Percentiles rank a stretch among this genome's conserved stretches.
phyloP scores from a whole-genome alignment of 2,113 vertebrate species.

The Notothenia coriiceps region DNA sequence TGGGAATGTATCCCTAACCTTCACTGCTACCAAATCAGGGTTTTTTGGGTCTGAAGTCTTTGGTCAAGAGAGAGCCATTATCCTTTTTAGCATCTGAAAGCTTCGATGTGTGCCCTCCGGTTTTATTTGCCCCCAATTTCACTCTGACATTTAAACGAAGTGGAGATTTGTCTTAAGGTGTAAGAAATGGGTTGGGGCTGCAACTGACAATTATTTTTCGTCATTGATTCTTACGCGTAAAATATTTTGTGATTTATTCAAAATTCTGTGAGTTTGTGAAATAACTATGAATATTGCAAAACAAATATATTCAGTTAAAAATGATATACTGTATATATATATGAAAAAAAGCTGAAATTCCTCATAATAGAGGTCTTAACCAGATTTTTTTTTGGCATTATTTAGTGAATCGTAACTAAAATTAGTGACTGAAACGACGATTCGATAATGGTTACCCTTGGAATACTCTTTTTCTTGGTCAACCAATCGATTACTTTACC shows the following conservation, averaged over 20 bases:
- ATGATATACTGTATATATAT: too few relatives aligned
- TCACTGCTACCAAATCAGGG: background rate
- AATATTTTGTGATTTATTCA: background rate
- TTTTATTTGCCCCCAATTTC: conserved; percentile 6
- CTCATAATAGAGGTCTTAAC: too few relatives aligned
- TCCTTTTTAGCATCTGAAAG: conserved; percentile 16
- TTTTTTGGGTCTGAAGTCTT: background rate
- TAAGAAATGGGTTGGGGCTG: background rate
- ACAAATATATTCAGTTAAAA: too few relatives aligned
- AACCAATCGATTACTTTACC: background rate
- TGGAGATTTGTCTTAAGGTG: background rate
- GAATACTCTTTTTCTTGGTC: too few relatives aligned
- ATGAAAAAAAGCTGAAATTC: too few relatives aligned
- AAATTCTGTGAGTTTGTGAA: background rate
- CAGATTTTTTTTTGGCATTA: too few relatives aligned
- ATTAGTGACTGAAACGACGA: too few relatives aligned
- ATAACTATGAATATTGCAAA: background rate
- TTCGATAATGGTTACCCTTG: too few relatives aligned
- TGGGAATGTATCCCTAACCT: background rate
- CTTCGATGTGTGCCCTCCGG: background rate
- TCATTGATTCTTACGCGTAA: background rate
- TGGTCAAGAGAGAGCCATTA: background rate
- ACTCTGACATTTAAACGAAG: conserved; percentile 5
- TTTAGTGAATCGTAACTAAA: too few relatives aligned
- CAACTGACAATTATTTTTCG: background rate